Evolutionary conservation across 2,888 invertebrate genomes (phyloP).

Genomic region (Myathropa florea): DNA sequence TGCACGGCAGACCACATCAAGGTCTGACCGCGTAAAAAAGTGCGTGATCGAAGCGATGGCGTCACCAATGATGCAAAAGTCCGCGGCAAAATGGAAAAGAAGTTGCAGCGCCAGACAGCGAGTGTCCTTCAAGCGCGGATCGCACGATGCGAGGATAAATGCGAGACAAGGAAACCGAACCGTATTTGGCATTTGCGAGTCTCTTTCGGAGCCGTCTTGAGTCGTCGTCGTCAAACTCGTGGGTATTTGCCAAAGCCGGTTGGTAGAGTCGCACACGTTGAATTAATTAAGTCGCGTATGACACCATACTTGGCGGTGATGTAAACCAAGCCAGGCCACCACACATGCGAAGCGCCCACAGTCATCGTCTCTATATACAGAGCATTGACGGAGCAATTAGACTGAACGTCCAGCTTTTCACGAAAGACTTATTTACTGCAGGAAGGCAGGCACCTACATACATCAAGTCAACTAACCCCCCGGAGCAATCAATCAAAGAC

Average conservation of each 20-base stretch:
- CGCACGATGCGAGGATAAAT: background rate
- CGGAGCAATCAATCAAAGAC: constrained; percentile 44
- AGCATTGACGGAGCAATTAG: background rate
- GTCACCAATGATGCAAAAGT: background rate
- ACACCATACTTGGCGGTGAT: constrained; percentile 63
- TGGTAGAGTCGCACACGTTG: constrained; percentile 9
- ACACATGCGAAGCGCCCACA: constrained; percentile 55
- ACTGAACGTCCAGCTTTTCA: background rate
- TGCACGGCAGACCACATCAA: background rate
- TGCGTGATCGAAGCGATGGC: background rate
- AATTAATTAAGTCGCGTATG: constrained; percentile 59
- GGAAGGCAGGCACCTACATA: background rate
- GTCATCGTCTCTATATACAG: background rate
- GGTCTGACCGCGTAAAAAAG: background rate
- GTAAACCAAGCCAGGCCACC: constrained; percentile 28
- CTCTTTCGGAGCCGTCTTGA: constrained; percentile 3
- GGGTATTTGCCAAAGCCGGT: constrained; percentile 37
- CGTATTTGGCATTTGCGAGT: constrained; percentile 34
- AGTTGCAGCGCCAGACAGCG: background rate
- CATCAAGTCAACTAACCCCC: background rate
- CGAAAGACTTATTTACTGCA: no score
- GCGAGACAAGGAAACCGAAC: constrained; percentile 20
- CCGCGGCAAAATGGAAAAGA: background rate
- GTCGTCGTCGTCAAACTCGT: constrained; percentile 31
- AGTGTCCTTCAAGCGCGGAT: background rate